These are phyloP conservation scores for Caiman crocodilus DNA, from an alignment of 2,797 vertebrate genomes.

Conservation along the genomic window DNA sequence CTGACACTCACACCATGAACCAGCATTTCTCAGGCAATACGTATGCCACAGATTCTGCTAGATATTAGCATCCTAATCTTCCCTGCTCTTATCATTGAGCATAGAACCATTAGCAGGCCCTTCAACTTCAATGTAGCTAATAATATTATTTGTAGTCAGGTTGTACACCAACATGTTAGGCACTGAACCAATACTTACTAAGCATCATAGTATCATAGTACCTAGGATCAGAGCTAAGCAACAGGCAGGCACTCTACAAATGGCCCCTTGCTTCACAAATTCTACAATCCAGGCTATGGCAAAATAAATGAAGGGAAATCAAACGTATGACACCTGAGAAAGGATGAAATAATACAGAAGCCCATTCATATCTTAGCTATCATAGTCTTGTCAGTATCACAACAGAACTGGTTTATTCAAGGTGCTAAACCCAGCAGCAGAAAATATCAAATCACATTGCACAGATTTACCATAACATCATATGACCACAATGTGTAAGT, in stretches of 20 bases:
- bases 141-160: not conserved
- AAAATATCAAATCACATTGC: constrained; percentile 54
- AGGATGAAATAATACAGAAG: constrained; percentile 25
- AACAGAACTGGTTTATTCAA: constrained; percentile 34
- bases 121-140: not conserved
- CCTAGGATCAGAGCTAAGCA: too few relatives aligned
- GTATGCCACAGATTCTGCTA: not conserved
- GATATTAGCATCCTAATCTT: not conserved
- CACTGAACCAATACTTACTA: too few relatives aligned
- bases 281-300: not conserved
- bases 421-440: constrained; percentile 1
- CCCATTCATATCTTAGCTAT: not conserved
- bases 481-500: constrained; percentile 68
- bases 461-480: constrained; percentile 44
- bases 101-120: not conserved
- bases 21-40: not conserved
- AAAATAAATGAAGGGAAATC: not conserved
- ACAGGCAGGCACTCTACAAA: too few relatives aligned
- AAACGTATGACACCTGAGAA: not conserved
- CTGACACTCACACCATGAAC: not conserved
- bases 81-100: not conserved
- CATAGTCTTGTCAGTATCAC: not conserved
- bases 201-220: too few relatives aligned
- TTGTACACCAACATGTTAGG: not conserved
- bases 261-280: not conserved